Evolutionary conservation across 2,797 vertebrate species (phyloP).

Genomic region (Diplodus sargus): DNA sequence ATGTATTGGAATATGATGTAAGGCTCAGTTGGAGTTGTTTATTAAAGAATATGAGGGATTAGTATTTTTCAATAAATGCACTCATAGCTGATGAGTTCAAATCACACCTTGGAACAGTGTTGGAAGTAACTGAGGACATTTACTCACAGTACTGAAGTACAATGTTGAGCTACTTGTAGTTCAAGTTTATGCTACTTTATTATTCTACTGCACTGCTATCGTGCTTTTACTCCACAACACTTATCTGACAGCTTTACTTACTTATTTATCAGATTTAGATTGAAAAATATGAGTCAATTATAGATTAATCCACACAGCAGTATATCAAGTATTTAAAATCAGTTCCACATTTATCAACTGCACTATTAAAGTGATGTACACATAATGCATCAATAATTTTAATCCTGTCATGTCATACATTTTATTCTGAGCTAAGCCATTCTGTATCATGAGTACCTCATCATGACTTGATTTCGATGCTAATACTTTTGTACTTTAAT

Average conservation of each 20-base stretch:
- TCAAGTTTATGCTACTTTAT: not conserved
- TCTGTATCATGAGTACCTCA: too few relatives aligned
- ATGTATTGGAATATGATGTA: not conserved
- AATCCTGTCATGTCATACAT: too few relatives aligned
- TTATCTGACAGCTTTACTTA: too few relatives aligned
- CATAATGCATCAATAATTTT: too few relatives aligned
- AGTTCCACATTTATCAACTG: too few relatives aligned
- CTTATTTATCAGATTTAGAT: too few relatives aligned
- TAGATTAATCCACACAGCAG: not conserved
- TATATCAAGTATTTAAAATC: too few relatives aligned
- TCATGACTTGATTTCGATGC: too few relatives aligned
- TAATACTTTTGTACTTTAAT: too few relatives aligned
- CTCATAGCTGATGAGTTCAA: not conserved
- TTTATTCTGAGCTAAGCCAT: too few relatives aligned
- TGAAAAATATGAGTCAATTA: not conserved
- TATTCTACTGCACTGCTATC: not conserved
- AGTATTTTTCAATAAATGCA: not conserved
- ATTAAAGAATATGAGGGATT: conserved; percentile 7
- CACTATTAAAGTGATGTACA: too few relatives aligned
- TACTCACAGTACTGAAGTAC: not conserved
- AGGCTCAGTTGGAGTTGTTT: conserved; percentile 7
- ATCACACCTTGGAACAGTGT: not conserved
- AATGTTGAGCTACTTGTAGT: not conserved
- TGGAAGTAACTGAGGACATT: not conserved
- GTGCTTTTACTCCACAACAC: too few relatives aligned